These are phyloP conservation scores for Globia sparganii DNA, from an alignment of 2,888 invertebrate genomes.

Conservation along the genomic window DNA sequence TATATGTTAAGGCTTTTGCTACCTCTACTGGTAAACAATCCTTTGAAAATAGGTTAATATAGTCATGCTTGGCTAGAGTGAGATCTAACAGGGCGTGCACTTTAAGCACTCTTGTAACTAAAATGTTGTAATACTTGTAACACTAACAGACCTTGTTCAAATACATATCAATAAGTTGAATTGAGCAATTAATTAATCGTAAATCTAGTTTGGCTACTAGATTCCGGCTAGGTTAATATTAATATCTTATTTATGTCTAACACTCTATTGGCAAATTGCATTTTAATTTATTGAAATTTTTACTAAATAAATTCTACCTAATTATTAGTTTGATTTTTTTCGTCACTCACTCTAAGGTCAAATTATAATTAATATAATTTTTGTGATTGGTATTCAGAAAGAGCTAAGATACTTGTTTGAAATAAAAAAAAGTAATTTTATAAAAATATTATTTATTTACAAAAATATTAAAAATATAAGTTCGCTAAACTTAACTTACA, in stretches of 20 bases:
- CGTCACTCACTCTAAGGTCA: slow-evolving; percentile 4
- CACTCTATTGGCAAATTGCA: slow-evolving; percentile 43
- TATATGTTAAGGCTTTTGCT: slow-evolving; percentile 37
- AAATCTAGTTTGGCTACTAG: slow-evolving; percentile 43
- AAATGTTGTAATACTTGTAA: slow-evolving; percentile 35
- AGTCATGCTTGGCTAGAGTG: slow-evolving; percentile 36
- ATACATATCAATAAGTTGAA: slow-evolving; percentile 40
- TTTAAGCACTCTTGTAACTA: slow-evolving; percentile 19
- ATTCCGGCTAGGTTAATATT: slow-evolving; percentile 39
- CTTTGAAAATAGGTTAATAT: slow-evolving; percentile 7
- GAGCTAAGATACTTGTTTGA: neutral
- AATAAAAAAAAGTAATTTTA: slow-evolving; percentile 51
- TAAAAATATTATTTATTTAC: slow-evolving; percentile 82
- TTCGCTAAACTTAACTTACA: slow-evolving; percentile 77
- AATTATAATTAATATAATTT: neutral
- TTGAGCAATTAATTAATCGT: slow-evolving; percentile 38
- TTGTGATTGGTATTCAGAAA: neutral
- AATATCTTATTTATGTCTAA: slow-evolving; percentile 45
- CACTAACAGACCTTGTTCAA: slow-evolving; percentile 35
- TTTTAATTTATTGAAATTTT: slow-evolving; percentile 53
- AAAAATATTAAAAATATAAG: slow-evolving; percentile 74
- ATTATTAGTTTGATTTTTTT: slow-evolving; percentile 19
- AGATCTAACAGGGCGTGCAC: slow-evolving; percentile 29
- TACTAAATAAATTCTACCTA: slow-evolving; percentile 50
- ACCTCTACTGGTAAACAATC: slow-evolving; percentile 27